These are phyloP conservation scores for Anguilla obscura DNA, from an alignment of 2,797 vertebrate species.

Conservation along the genomic window DNA sequence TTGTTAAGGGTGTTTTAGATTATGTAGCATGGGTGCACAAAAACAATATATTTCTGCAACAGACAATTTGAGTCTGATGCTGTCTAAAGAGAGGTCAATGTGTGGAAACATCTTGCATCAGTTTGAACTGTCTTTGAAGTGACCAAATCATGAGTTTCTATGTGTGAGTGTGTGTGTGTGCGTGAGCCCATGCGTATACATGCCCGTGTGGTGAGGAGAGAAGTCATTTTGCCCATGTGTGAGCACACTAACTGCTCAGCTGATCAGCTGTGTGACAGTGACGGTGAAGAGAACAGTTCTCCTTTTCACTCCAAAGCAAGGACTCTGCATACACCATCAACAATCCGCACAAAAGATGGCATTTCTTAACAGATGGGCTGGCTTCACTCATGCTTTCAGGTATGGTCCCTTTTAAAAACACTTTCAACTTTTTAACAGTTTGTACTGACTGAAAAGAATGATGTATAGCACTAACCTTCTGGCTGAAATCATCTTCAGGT, in stretches of 20 bases:
- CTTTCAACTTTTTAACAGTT: background rate
- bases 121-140: background rate
- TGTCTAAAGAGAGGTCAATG: background rate
- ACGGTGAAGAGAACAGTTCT: background rate
- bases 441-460: background rate
- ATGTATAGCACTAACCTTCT: background rate
- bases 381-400: slow-evolving; percentile 1
- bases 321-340: background rate
- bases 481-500: background rate
- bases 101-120: background rate
- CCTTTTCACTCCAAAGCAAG: background rate
- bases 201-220: background rate
- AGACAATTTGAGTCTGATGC: background rate
- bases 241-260: background rate
- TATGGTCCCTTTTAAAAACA: background rate
- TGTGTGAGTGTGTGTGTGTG: background rate
- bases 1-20: no score
- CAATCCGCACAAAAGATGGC: background rate
- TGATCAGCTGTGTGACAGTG: background rate
- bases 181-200: background rate
- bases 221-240: background rate
- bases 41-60: background rate
- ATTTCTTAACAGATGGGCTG: background rate
- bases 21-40: background rate
- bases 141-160: background rate